Base-by-base conservation (phyloP, 1,140 invertebrate species). In the Portunus trituberculatus region DNA sequence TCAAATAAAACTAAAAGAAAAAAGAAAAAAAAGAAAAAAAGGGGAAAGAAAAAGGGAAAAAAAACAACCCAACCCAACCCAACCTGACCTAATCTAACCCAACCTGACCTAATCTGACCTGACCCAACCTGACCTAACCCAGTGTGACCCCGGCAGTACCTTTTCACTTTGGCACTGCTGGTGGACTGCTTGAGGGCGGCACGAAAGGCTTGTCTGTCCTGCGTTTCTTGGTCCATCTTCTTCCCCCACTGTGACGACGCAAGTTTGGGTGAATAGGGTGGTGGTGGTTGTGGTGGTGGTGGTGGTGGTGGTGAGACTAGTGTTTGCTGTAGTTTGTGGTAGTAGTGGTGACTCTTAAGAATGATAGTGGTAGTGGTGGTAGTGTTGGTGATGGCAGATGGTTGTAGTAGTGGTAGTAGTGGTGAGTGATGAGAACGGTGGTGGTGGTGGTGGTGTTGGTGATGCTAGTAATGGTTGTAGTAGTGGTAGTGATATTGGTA, bases 201-300 rank as follows among this genome's bases (percentile, higher is more conserved):
- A 52, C 89, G 89, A 20, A 91, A 29, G 28, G 89, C 89, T 29
- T 91, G 89, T 29, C 89, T 91, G 45, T 91, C 89, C 28, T 29
- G 28, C 0, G 46, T 29, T 29, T 45, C 32, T 12, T 48, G 32
- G 32, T 91, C 89, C 89, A 46, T 45, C 32, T 45, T 91, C 89
- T 91, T 48, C 20, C 86, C 16, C 45, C 45, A 45, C 86, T 88
- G 86, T 88, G 45, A 12, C 83, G n/a, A 39, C 83, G 28, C 28
- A 86, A 39, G 28, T 39, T 31, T 29, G 32, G 83, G 16, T 59
- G 52, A 59, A 16, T 59, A 20, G 6, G 67, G 67, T 76, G 67
- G 67, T 76, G 67, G 52, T 59, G 52, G 8, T 10, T 2, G 52
- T 45, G n/a, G 45, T 39, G 45, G 31, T 16, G 31, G 20, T 45